Percentiles rank a stretch among this genome's conserved stretches.
Conservation (phyloP, 1,140 invertebrate genomes). For the Limonius californicus region DNA sequence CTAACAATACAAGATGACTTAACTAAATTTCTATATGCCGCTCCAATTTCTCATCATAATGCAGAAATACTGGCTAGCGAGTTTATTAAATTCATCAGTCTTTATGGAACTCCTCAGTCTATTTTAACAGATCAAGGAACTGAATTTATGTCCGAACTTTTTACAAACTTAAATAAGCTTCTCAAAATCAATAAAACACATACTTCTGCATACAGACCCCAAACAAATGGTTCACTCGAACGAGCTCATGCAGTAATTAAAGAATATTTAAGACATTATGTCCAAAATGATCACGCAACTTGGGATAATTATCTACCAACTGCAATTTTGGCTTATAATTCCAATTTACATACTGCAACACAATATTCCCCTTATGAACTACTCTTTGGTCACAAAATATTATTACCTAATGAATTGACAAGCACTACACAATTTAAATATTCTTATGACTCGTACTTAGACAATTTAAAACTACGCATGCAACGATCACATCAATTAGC, state of each 20-base stretch:
- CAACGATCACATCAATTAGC: slow-evolving; percentile 37
- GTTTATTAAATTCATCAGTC: slow-evolving; percentile 35
- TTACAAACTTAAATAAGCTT: slow-evolving; percentile 31
- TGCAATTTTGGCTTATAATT: slow-evolving; percentile 46
- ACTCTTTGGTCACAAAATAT: slow-evolving; percentile 42
- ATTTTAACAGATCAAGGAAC: slow-evolving; percentile 41
- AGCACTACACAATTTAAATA: too few relatives aligned
- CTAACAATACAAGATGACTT: slow-evolving; percentile 39
- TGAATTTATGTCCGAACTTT: slow-evolving; percentile 23
- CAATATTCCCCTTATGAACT: slow-evolving; percentile 47
- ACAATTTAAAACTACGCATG: slow-evolving; percentile 39
- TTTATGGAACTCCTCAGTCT: slow-evolving; percentile 34
- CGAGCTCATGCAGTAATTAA: background rate
- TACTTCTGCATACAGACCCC: background rate
- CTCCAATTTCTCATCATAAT: slow-evolving; percentile 31
- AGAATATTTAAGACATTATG: slow-evolving; percentile 20
- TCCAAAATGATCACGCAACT: slow-evolving; percentile 28
- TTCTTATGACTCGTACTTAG: slow-evolving; percentile 39
- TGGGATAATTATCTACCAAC: slow-evolving; percentile 41
- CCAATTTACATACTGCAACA: slow-evolving; percentile 42
- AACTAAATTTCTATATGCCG: slow-evolving; percentile 33
- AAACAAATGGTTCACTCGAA: background rate
- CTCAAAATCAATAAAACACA: slow-evolving; percentile 27
- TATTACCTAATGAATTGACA: slow-evolving; percentile 21
- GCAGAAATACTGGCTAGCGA: slow-evolving; percentile 29